Conservation (phyloP, 2,113 vertebrate species). For the Agapornis roseicollis region DNA sequence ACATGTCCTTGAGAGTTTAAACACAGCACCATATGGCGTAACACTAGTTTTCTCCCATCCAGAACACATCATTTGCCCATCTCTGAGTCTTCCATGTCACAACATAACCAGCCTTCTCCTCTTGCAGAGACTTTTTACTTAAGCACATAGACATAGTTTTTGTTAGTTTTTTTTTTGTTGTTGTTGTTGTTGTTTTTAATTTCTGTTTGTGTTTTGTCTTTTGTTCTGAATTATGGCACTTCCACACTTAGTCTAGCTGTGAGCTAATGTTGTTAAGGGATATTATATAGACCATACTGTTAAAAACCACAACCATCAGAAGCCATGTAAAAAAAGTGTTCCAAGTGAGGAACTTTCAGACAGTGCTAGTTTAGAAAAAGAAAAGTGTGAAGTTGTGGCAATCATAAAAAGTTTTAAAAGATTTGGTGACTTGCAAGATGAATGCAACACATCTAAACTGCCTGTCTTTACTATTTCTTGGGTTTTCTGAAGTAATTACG, state of each 20-base stretch:
- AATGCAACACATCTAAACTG: background rate
- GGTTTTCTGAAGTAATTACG: background rate
- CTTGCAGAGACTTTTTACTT: background rate
- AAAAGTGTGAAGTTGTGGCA: background rate
- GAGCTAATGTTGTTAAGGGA: background rate
- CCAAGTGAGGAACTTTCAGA: background rate
- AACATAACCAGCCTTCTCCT: background rate
- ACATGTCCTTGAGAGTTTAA: background rate
- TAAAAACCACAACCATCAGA: background rate
- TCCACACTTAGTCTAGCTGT: background rate
- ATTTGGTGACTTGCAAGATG: background rate
- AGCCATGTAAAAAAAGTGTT: background rate
- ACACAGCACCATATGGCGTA: background rate
- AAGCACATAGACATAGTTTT: too few species aligned
- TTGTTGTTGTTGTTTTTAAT: too few species aligned
- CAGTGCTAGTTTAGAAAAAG: background rate
- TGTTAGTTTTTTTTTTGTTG: background rate
- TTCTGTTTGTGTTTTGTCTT: too few species aligned
- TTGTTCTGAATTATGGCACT: background rate
- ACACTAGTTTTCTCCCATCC: background rate
- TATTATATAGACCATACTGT: background rate
- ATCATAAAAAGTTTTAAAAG: background rate
- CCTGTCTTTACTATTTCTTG: background rate
- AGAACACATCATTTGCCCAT: accelerated
- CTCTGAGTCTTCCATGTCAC: background rate